Conservation (phyloP, 2,113 vertebrate genomes). For the Trichomycterus rosablanca region DNA sequence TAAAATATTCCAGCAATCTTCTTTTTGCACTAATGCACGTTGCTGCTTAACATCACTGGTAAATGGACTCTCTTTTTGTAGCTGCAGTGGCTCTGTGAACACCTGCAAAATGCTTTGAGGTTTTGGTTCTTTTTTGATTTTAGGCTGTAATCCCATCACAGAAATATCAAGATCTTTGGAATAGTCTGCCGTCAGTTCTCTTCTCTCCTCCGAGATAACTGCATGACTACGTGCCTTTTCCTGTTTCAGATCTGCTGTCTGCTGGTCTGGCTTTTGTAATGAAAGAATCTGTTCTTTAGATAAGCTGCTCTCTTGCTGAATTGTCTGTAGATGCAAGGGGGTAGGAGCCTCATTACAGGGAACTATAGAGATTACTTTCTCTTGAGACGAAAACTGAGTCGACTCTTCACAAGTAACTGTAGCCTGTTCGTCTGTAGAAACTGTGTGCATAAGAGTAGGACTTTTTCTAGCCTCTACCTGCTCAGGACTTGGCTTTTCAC, state of each 20-base stretch:
- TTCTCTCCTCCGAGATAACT: slow-evolving; percentile 66
- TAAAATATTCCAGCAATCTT: slow-evolving; percentile 66
- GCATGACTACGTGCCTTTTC: slow-evolving; percentile 66
- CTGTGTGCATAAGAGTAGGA: slow-evolving; percentile 60
- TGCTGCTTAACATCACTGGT: slow-evolving; percentile 59
- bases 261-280: slow-evolving; percentile 58
- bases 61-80: slow-evolving; percentile 70
- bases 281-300: slow-evolving; percentile 69
- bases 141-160: slow-evolving; percentile 54
- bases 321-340: slow-evolving; percentile 65
- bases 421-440: slow-evolving; percentile 62
- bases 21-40: slow-evolving; percentile 70
- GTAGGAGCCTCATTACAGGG: slow-evolving; percentile 59
- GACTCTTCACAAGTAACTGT: slow-evolving; percentile 58
- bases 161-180: slow-evolving; percentile 59
- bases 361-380: slow-evolving; percentile 46
- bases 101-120: slow-evolving; percentile 62
- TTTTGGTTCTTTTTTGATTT: slow-evolving; percentile 56
- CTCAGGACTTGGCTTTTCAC: slow-evolving; percentile 61
- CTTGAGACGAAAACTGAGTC: slow-evolving; percentile 54
- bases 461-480: slow-evolving; percentile 59
- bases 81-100: slow-evolving; percentile 60
- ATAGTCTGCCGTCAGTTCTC: slow-evolving; percentile 59
- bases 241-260: slow-evolving; percentile 61
- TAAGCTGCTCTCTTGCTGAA: slow-evolving; percentile 57